Base-by-base conservation (phyloP, 2,888 invertebrate species). In the Ormyrus thymus region DNA sequence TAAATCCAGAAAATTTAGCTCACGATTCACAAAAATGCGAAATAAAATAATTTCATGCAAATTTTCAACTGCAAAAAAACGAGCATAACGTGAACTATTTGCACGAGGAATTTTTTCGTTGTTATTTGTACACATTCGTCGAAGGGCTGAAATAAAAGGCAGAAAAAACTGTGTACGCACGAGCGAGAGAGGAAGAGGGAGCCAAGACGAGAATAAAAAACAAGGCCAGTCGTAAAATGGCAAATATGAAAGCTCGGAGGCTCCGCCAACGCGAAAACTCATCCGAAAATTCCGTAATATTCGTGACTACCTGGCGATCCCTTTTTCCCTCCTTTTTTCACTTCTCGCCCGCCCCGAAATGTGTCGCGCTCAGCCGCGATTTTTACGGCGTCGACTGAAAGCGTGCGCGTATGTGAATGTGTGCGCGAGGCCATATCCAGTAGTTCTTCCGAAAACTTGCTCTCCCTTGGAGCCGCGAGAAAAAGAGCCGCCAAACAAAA, bases 161-260 rank as follows among this genome's bases (percentile, higher is more conserved):
- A 29, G 3, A 29, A 29, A 29, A 29, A 29, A 29, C 29, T 0
- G 29, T 29, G 29, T 4, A 29, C 29, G 29, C 29, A 29, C 29
- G 29, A 29, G 29, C 4, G 29, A 29, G 3, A 1, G 29, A 29
- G 29, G 0, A 4, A 29, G 29, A 29, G 29, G 4, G 29, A 29
- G 59, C 74, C 58, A 59, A 56, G 45, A 48, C 53, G 58, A 61
- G 65, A 73, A 73, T 73, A 73, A 65, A 73, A 73, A 56, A 55
- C 64, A n/a, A 13, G n/a, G 50, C 50, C 13, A 58, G 46, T 53
- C 66, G 66, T 68, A 59, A 66, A 75, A 75, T 59, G 51, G 8
- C 68, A 50, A 59, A 70, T 7, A 59, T 51, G 59, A 72, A 46
- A 6, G 9, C 55, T 55, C 72, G 46, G 45, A 46, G 48, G 15